phyloP scores from a whole-genome alignment of 2,888 invertebrate genomes.

The Ashinkailepas kermadecensis region DNA sequence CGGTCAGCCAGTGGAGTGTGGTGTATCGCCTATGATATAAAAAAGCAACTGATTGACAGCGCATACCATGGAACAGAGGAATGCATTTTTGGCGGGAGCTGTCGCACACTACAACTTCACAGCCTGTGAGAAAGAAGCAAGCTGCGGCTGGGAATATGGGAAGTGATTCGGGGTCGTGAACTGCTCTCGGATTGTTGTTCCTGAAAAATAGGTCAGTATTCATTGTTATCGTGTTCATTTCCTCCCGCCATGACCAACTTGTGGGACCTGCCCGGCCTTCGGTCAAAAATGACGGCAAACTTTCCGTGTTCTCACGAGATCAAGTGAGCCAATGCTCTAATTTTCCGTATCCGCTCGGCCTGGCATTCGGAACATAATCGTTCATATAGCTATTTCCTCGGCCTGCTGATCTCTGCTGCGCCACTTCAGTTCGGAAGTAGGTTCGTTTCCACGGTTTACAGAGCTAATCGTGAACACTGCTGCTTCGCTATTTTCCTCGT shows the following conservation, averaged over 20 bases:
- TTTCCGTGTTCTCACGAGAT: conserved; percentile 21
- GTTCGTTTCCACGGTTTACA: neutral
- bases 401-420: neutral
- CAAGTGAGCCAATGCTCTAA: neutral
- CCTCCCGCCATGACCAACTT: neutral
- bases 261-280: neutral
- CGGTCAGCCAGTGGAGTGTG: no score
- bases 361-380: neutral
- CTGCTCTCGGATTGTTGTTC: neutral
- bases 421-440: neutral
- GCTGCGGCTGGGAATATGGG: neutral
- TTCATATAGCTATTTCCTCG: neutral
- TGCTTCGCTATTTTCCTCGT: neutral
- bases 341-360: neutral
- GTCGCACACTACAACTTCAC: neutral
- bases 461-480: neutral
- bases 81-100: neutral
- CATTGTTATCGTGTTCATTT: neutral
- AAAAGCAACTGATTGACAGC: no score
- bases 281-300: neutral
- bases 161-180: neutral
- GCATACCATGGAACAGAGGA: no score
- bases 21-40: no score
- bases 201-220: neutral
- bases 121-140: neutral